Conservation (phyloP, 2,888 invertebrate genomes). For the Lamproptera curius region DNA sequence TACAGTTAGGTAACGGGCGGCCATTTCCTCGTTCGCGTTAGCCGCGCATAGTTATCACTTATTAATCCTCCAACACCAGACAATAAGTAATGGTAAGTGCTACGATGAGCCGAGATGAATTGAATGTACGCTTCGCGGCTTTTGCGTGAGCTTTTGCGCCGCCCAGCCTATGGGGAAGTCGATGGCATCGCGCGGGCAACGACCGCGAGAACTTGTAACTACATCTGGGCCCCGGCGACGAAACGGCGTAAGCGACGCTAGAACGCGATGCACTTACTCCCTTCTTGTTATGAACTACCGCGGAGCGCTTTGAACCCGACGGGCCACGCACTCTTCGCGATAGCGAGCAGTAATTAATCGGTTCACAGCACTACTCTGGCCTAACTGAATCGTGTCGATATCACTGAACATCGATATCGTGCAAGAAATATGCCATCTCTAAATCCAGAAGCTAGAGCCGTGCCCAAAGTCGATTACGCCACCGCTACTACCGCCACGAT, state of each 20-base stretch:
- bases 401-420: too few species aligned
- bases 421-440: too few species aligned
- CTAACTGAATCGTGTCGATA: too few species aligned
- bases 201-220: conserved; percentile 77
- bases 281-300: conserved; percentile 30
- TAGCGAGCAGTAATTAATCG: conserved; percentile 42
- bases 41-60: conserved; percentile 47
- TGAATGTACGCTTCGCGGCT: too few species aligned
- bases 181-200: conserved; percentile 65
- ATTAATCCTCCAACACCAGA: conserved; percentile 31
- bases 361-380: too few species aligned
- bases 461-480: too few species aligned
- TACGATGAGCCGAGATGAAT: too few species aligned
- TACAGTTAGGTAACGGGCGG: conserved; percentile 73
- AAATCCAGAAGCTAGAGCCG: too few species aligned
- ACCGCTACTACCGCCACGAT: conserved; percentile 42
- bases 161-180: conserved; percentile 68
- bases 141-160: conserved; percentile 38
- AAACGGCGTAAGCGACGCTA: conserved; percentile 50
- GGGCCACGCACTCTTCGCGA: conserved; percentile 51
- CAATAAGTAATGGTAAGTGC: too few species aligned
- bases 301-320: conserved; percentile 37
- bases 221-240: conserved; percentile 52
- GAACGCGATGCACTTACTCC: conserved; percentile 34
- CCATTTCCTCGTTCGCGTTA: conserved; percentile 68